Percentiles rank a stretch among this genome's conserved stretches.
These are phyloP conservation scores for Anoura caudifer DNA, from an alignment of 2,113 vertebrate genomes.

Conservation along the genomic window DNA sequence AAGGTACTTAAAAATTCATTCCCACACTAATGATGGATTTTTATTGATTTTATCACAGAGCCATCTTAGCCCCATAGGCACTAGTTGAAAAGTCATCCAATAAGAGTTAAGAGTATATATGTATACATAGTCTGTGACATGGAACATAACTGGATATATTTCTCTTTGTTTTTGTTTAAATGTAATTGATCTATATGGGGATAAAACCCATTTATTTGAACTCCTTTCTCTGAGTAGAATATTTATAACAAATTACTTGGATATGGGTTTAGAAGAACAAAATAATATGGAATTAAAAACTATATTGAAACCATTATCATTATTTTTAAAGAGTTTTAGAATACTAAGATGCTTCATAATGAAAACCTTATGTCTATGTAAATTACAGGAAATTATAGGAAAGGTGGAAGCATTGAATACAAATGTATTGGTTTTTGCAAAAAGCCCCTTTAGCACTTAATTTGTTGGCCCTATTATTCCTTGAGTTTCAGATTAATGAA, in stretches of 20 bases:
- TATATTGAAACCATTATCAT: not conserved
- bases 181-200: not conserved
- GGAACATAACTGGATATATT: not conserved
- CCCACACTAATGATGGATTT: not conserved
- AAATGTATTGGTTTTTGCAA: conserved; percentile 21
- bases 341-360: not conserved
- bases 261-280: not conserved
- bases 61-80: not conserved
- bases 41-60: not conserved
- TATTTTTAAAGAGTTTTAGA: not conserved
- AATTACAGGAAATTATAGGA: conserved; percentile 25
- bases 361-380: not conserved
- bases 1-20: not conserved
- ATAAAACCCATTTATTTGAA: not conserved
- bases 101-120: not conserved
- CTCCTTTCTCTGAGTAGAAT: not conserved
- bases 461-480: not conserved
- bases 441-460: not conserved
- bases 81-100: not conserved
- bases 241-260: not conserved
- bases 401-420: not conserved
- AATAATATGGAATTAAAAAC: not conserved
- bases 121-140: not conserved
- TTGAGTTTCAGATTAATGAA: conserved; percentile 18
- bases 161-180: not conserved